Percentiles rank a stretch among this genome's conserved stretches.
These are phyloP conservation scores for Thinocorus orbignyianus DNA, from an alignment of 2,113 vertebrate species.

Conservation along the genomic window DNA sequence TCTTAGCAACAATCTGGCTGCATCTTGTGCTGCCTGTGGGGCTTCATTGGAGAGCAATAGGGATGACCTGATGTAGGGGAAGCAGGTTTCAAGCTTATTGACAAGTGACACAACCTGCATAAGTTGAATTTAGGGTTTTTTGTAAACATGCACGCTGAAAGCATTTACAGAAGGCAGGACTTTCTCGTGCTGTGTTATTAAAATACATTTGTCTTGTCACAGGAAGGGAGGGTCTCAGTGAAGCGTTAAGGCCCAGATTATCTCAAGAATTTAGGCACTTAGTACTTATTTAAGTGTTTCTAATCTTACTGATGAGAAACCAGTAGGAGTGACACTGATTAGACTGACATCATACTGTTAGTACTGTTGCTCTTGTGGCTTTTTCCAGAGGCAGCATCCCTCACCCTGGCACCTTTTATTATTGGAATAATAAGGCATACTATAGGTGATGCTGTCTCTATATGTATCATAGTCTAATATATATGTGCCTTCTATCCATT, in stretches of 20 bases:
- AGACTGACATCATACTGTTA: neutral
- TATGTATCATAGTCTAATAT: accelerated
- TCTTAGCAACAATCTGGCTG: neutral
- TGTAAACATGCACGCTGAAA: neutral
- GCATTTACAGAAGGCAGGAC: neutral
- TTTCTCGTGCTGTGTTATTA: neutral
- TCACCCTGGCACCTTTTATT: accelerated
- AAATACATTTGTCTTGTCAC: neutral
- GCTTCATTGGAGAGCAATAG: neutral
- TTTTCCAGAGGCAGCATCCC: neutral
- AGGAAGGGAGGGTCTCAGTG: neutral
- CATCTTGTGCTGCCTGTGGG: neutral
- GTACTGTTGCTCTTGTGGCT: neutral
- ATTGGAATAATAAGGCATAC: neutral
- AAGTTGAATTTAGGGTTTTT: neutral
- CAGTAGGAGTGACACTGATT: neutral
- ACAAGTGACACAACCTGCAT: neutral
- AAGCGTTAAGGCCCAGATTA: neutral
- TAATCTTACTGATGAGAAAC: neutral
- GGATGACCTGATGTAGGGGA: neutral
- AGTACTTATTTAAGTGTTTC: neutral
- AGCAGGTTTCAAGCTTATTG: neutral
- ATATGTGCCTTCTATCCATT: neutral
- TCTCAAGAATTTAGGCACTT: neutral
- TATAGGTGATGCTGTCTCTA: accelerated